Evolutionary conservation across 2,113 vertebrate species (phyloP).

Genomic region (Ageneiosus marmoratus): DNA sequence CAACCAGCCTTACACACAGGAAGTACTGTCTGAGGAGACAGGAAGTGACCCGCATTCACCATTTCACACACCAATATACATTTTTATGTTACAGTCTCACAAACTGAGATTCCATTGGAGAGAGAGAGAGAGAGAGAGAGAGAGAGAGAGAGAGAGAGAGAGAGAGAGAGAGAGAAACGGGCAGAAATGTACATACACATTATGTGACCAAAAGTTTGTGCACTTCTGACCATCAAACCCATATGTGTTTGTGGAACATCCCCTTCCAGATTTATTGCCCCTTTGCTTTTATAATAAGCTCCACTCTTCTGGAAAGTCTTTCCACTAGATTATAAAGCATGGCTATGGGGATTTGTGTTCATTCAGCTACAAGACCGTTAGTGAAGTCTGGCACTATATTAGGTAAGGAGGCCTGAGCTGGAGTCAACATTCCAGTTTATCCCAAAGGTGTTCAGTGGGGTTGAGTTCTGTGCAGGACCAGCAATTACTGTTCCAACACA

Average conservation of each 20-base stretch:
- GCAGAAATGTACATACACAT: not conserved
- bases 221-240: no score
- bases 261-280: no score
- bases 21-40: slow-evolving; percentile 6
- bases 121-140: not conserved
- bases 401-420: no score
- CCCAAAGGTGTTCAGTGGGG: not conserved
- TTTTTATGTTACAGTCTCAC: not conserved
- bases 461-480: not conserved
- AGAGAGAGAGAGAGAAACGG: no score
- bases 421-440: not conserved
- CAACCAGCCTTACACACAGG: slow-evolving; percentile 1
- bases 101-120: not conserved
- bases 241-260: no score
- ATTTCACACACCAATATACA: not conserved
- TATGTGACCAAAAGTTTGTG: not conserved
- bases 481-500: no score
- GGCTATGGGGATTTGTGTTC: no score
- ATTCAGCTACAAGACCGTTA: not conserved
- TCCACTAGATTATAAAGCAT: no score
- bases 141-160: no score
- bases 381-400: not conserved
- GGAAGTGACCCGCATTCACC: not conserved
- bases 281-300: no score
- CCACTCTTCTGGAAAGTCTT: no score